A percentile compares a stretch with the other conserved stretches of the same genome.
Evolutionary conservation across 2,797 vertebrate genomes (phyloP).

Genomic region (Phataginus tricuspis): DNA sequence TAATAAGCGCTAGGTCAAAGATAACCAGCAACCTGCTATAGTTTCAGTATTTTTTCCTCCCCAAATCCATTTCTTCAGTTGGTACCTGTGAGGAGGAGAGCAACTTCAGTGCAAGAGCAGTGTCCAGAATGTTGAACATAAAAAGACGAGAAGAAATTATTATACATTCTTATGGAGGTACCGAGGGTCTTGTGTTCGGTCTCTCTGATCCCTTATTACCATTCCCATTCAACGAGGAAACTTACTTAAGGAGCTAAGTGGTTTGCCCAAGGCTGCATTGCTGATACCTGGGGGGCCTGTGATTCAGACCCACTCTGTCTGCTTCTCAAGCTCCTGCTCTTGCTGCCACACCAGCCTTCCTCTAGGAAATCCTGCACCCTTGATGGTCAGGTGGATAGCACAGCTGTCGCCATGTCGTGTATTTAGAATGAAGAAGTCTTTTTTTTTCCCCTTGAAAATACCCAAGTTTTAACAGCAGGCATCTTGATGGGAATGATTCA

Average conservation of each 20-base stretch:
- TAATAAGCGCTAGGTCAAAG: background rate
- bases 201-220: background rate
- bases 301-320: background rate
- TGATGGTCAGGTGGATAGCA: background rate
- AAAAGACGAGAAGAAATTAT: background rate
- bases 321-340: background rate
- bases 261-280: background rate
- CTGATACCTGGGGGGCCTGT: background rate
- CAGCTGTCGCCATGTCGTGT: background rate
- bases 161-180: background rate
- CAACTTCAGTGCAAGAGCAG: background rate
- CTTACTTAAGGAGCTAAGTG: background rate
- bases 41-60: background rate
- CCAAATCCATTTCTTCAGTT: background rate
- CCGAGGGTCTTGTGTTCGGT: background rate
- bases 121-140: background rate
- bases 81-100: background rate
- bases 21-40: background rate
- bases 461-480: conserved; percentile 49
- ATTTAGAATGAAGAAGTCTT: background rate
- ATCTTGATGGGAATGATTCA: conserved; percentile 34
- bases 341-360: background rate
- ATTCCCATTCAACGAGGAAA: background rate
- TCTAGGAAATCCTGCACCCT: background rate
- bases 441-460: background rate